Evolutionary conservation across 2,888 invertebrate species (phyloP), one percentile per base, ranked within the genome.

Genomic region (Caenorhabditis doughertyi): DNA sequence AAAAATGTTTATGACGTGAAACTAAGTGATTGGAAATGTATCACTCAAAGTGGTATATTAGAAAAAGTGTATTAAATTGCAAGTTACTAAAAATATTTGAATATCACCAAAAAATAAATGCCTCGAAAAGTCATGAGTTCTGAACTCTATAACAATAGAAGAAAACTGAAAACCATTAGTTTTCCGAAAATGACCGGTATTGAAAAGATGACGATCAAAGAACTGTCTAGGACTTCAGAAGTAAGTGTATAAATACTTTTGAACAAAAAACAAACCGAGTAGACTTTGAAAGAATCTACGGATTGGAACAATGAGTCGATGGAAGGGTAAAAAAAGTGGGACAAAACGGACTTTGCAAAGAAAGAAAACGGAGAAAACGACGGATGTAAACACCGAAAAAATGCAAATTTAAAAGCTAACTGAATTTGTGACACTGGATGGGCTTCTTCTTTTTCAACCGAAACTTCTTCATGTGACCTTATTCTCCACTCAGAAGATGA

Each of bases 361-460:
- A 56, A 44, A 27, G 44, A 32, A 56, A 56, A 56, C 39, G 58
- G 39, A 44, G 55, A 58, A 70, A 56, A 44, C 70, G 71, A 49
- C 60, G 73, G 64, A 73, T 73, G 73, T 73, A 64, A 73, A 64
- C 62, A 55, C 64, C 18, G 51, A 62, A 62, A 73, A 73, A 73
- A 73, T 73, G 62, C 73, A 64, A 73, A 73, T 73, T 73, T 55
- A 53, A 64, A 62, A 73, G 73, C 64, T 73, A 73, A 73, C 73
- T 53, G 55, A 73, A 73, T 73, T 73, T 73, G 64, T 51, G 72
- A 62, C 71, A 72, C 51, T 72, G 72, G 72, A 72, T 72, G 72
- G 62, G 39, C 42, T 35, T 13, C 7, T 42, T 42, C 55, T 42
- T 23, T 16, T 65, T 42, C 25, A 65, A 51, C 11, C 35, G 32